These are phyloP conservation scores for Drosophila nigricruria DNA, from an alignment of 2,888 invertebrate genomes.

Conservation along the genomic window DNA sequence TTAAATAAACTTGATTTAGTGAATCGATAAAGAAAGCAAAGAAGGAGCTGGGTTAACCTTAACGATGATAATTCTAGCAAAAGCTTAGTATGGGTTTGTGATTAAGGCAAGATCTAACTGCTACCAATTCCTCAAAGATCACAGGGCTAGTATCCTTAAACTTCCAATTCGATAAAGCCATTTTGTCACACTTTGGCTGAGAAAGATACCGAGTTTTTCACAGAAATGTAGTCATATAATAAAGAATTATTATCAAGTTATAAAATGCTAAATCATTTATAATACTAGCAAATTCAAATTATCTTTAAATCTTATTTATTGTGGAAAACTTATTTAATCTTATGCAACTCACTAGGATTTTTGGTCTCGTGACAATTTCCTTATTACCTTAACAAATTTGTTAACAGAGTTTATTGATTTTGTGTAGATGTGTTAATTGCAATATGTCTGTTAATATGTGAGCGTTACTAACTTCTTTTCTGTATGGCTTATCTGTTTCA, in stretches of 20 bases:
- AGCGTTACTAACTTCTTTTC: background rate
- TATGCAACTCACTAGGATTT: background rate
- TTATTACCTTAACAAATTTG: slow-evolving; percentile 6
- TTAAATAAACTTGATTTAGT: background rate
- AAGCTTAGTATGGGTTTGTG: background rate
- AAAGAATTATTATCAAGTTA: background rate
- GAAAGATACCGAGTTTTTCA: background rate
- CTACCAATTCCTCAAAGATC: background rate
- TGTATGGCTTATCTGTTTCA: background rate
- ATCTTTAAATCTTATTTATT: background rate
- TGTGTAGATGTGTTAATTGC: slow-evolving; percentile 8
- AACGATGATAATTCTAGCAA: background rate
- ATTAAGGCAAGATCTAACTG: background rate
- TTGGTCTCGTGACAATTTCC: background rate
- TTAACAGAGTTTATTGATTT: slow-evolving; percentile 4
- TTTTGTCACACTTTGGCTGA: background rate
- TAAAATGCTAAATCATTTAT: background rate
- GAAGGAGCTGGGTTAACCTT: background rate
- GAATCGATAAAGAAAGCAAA: background rate
- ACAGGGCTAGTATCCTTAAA: background rate
- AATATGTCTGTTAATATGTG: background rate
- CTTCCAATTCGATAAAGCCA: background rate
- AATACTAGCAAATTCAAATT: background rate
- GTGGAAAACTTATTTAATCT: background rate
- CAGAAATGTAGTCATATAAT: background rate